A percentile compares a stretch with the other conserved stretches of the same genome.
phyloP scores from a whole-genome alignment of 2,797 vertebrate species.

The Lerista edwardsae region DNA sequence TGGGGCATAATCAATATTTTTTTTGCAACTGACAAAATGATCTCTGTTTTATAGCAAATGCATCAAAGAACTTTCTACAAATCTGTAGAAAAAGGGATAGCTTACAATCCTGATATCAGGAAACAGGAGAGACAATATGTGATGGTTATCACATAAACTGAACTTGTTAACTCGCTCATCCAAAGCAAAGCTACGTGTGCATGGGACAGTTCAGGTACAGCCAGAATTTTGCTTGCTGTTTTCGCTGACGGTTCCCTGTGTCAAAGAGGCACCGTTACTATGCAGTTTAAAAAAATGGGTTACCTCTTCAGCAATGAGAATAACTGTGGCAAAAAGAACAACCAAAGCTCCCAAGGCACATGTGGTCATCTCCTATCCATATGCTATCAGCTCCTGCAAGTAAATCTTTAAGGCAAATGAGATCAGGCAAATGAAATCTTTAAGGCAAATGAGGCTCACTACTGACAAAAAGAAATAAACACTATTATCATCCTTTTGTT shows the following conservation, averaged over 20 bases:
- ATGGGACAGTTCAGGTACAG: too few relatives aligned
- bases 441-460: slow-evolving; percentile 11
- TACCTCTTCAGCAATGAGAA: too few relatives aligned
- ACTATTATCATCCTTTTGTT: not conserved
- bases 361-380: not conserved
- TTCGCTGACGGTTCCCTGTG: not conserved
- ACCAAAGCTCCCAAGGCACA: too few relatives aligned
- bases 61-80: too few relatives aligned
- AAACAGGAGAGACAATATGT: not conserved
- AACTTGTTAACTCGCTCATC: not conserved
- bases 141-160: not conserved
- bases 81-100: not conserved
- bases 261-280: not conserved
- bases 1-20: not conserved
- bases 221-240: not conserved
- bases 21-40: too few relatives aligned
- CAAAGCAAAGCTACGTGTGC: not conserved
- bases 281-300: not conserved
- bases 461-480: slow-evolving; percentile 5
- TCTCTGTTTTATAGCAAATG: too few relatives aligned
- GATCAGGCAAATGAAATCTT: too few relatives aligned
- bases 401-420: not conserved
- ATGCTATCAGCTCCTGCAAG: not conserved
- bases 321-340: not conserved
- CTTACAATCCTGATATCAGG: not conserved